These are phyloP conservation scores for Chamaea fasciata DNA, from an alignment of 2,113 vertebrate genomes.

Conservation along the genomic window DNA sequence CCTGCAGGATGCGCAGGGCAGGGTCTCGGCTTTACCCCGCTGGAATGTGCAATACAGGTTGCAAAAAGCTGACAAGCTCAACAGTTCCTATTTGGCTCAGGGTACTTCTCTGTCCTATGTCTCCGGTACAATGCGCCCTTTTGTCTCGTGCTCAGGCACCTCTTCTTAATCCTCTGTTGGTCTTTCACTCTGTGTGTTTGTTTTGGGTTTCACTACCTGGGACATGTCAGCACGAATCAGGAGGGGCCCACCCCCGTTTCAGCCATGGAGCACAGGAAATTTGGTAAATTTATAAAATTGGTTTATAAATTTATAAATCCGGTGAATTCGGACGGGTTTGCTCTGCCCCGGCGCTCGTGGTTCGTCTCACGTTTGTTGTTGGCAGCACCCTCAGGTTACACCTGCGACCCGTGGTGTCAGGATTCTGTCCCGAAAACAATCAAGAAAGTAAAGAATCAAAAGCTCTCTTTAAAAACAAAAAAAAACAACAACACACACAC, in stretches of 20 bases:
- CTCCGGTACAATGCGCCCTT: not conserved
- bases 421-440: not conserved
- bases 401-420: not conserved
- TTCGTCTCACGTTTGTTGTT: not conserved
- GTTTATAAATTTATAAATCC: no score
- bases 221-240: not conserved
- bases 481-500: no score
- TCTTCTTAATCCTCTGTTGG: not conserved
- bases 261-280: not conserved
- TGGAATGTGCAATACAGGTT: slow-evolving; percentile 32
- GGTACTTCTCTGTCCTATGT: slow-evolving; percentile 23
- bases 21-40: not conserved
- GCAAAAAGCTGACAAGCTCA: slow-evolving; percentile 23
- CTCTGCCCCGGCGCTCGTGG: not conserved
- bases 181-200: not conserved
- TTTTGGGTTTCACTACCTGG: not conserved
- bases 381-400: not conserved
- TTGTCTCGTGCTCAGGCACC: not conserved
- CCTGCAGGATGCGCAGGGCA: not conserved
- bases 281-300: no score
- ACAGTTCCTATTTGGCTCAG: slow-evolving; percentile 41
- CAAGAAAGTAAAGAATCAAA: not conserved
- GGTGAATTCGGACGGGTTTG: not conserved
- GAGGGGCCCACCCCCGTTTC: not conserved
- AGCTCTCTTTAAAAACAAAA: not conserved